Conservation (phyloP, 2,113 vertebrate genomes). For the Dicentrarchus labrax region DNA sequence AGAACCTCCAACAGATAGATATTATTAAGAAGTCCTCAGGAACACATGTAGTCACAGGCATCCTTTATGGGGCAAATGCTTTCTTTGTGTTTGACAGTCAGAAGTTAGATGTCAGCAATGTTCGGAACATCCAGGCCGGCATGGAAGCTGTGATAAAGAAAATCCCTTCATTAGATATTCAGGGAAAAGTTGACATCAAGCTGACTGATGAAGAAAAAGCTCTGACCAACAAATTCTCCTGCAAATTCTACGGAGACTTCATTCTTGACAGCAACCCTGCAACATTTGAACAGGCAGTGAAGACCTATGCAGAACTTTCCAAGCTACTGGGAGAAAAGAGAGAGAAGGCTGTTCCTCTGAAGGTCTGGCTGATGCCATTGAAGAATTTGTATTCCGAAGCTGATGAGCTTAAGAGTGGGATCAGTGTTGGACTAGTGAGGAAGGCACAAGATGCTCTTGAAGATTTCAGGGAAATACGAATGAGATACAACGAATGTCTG, state of each 20-base stretch:
- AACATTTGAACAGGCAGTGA: constrained; percentile 23
- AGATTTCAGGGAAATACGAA: too few species aligned
- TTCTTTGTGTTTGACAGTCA: constrained; percentile 66
- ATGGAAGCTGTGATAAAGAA: not conserved
- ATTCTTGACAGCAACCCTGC: constrained; percentile 9
- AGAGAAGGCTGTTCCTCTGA: accelerated
- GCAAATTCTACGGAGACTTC: constrained; percentile 39
- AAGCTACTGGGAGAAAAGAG: not conserved
- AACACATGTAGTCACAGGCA: constrained; percentile 60
- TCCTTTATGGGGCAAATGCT: constrained; percentile 59
- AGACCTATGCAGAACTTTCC: not conserved
- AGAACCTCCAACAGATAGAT: accelerated
- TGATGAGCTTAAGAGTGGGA: too few species aligned
- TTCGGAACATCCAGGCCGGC: not conserved
- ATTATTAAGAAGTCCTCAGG: not conserved
- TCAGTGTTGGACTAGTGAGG: too few species aligned
- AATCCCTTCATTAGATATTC: not conserved
- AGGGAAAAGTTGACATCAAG: not conserved
- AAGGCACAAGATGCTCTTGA: too few species aligned
- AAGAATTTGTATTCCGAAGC: too few species aligned
- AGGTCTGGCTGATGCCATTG: too few species aligned
- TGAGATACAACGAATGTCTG: too few species aligned
- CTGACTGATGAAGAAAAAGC: constrained; percentile 9
- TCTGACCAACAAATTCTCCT: constrained; percentile 15
- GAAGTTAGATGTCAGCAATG: not conserved